A percentile compares a stretch with the other conserved stretches of the same genome.
These are phyloP conservation scores for Phorcus lineatus DNA, from an alignment of 2,888 invertebrate genomes.

Conservation along the genomic window DNA sequence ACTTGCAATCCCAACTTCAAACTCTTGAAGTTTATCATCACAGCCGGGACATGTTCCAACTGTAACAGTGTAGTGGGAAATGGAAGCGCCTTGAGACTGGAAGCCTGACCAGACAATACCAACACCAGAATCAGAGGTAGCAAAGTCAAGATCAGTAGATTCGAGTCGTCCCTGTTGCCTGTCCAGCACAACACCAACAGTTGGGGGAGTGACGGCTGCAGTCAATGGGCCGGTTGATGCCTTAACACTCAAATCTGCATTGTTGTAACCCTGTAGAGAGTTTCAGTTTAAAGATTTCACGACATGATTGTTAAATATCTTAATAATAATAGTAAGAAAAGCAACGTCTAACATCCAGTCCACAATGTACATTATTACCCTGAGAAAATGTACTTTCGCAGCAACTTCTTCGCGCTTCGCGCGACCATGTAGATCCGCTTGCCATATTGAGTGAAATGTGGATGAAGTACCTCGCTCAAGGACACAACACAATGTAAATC, in stretches of 20 bases:
- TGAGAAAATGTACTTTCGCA: too few relatives aligned
- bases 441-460: too few relatives aligned
- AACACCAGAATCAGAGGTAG: slow-evolving; percentile 6
- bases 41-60: slow-evolving; percentile 45
- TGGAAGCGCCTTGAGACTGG: slow-evolving; percentile 40
- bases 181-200: not conserved
- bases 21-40: slow-evolving; percentile 34
- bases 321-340: too few relatives aligned
- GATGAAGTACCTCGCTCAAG: too few relatives aligned
- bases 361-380: too few relatives aligned
- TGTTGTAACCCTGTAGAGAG: slow-evolving; percentile 25
- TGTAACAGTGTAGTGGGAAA: slow-evolving; percentile 42
- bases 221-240: not conserved
- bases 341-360: too few relatives aligned
- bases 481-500: too few relatives aligned
- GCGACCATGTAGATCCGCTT: too few relatives aligned
- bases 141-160: slow-evolving; percentile 22
- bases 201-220: not conserved
- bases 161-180: not conserved
- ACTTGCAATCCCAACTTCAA: slow-evolving; percentile 31
- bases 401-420: too few relatives aligned
- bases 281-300: not conserved
- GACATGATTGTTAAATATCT: too few relatives aligned
- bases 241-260: slow-evolving; percentile 11
- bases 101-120: slow-evolving; percentile 47